Conservation (phyloP, 2,797 vertebrate species). For the Sylvia borin region DNA sequence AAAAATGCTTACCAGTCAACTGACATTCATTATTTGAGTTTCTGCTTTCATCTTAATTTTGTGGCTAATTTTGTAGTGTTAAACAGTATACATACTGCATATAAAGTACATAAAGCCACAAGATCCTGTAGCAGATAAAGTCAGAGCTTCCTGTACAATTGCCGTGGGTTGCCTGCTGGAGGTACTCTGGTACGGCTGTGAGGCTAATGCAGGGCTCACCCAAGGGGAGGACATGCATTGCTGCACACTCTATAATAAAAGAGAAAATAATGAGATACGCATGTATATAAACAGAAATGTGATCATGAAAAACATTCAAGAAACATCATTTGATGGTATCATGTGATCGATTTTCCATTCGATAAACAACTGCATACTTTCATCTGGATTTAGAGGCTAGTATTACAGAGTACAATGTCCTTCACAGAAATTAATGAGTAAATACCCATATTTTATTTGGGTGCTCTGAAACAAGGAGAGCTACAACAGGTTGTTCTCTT, state of each 20-base stretch:
- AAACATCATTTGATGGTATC: background rate
- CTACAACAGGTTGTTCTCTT: background rate
- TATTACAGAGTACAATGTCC: background rate
- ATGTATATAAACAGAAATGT: background rate
- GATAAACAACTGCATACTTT: background rate
- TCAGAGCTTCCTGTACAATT: constrained; percentile 75
- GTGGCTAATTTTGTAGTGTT: constrained; percentile 11
- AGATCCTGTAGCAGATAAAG: background rate
- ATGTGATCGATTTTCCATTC: background rate
- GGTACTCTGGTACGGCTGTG: constrained; percentile 44
- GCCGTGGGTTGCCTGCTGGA: constrained; percentile 65
- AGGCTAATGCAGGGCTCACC: constrained; percentile 37
- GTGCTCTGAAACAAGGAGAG: background rate
- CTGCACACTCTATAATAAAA: constrained; percentile 58
- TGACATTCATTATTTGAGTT: constrained; percentile 59
- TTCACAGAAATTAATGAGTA: background rate
- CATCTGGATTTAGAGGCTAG: background rate
- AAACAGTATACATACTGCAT: background rate
- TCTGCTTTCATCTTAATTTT: constrained; percentile 52
- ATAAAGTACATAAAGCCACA: background rate
- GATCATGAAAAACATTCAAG: background rate
- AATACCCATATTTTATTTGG: background rate
- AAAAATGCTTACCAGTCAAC: constrained; percentile 57
- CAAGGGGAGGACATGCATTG: constrained; percentile 53
- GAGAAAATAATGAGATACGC: background rate